Conservation (phyloP, 2,888 invertebrate species). For the Orgyia antiqua region DNA sequence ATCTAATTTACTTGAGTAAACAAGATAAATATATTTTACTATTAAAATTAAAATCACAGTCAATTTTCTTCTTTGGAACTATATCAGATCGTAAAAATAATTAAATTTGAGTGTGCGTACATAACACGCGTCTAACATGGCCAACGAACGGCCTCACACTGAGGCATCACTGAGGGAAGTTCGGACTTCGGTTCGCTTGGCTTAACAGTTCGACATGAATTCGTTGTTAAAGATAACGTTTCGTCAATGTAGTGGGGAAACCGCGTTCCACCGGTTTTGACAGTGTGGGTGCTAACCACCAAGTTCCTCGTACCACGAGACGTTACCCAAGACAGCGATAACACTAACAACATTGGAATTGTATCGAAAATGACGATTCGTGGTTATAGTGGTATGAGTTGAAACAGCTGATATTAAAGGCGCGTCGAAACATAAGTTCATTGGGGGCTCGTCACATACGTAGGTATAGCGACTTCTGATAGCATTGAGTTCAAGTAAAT, state of each 20-base stretch:
- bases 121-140: slow-evolving; percentile 35
- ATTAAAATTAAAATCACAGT: slow-evolving; percentile 58
- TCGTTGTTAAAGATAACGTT: slow-evolving; percentile 25
- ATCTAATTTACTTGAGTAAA: slow-evolving; percentile 36
- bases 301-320: slow-evolving; percentile 26
- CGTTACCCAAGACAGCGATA: slow-evolving; percentile 6
- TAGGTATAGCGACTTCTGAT: slow-evolving; percentile 23
- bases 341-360: slow-evolving; percentile 4
- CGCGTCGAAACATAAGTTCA: slow-evolving; percentile 46
- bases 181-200: slow-evolving; percentile 5
- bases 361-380: slow-evolving; percentile 2
- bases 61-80: slow-evolving; percentile 58
- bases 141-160: slow-evolving; percentile 53
- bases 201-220: slow-evolving; percentile 1
- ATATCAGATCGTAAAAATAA: slow-evolving; percentile 58
- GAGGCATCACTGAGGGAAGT: slow-evolving; percentile 7
- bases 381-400: slow-evolving; percentile 30
- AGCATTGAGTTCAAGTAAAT: slow-evolving; percentile 12
- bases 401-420: slow-evolving; percentile 42
- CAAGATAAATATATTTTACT: slow-evolving; percentile 31
- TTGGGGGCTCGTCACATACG: slow-evolving; percentile 54
- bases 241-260: slow-evolving; percentile 42
- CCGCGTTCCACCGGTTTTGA: slow-evolving; percentile 47
- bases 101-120: slow-evolving; percentile 41
- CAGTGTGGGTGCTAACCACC: slow-evolving; percentile 25